Evolutionary conservation across 2,888 invertebrate genomes (phyloP).

Genomic region (Phorcus lineatus): DNA sequence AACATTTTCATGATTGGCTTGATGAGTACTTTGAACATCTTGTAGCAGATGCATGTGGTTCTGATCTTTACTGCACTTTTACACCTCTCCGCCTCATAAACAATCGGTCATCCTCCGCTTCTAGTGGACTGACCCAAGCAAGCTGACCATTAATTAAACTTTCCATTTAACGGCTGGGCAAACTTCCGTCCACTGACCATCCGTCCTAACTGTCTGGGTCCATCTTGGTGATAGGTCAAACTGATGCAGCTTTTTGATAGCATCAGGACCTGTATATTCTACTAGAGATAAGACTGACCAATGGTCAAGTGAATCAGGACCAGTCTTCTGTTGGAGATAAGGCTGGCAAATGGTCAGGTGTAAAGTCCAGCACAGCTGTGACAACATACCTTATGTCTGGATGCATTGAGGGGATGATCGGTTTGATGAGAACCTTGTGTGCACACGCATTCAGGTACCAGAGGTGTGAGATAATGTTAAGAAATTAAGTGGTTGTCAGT

Average conservation of each 20-base stretch:
- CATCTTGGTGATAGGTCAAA: neutral
- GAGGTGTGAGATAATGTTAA: no score
- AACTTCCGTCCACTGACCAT: neutral
- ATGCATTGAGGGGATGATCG: neutral
- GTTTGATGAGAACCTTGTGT: no score
- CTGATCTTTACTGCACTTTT: slow-evolving; percentile 2
- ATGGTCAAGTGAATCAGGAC: no score
- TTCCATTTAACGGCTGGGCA: slow-evolving; percentile 19
- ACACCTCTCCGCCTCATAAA: slow-evolving; percentile 15
- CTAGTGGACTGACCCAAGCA: neutral
- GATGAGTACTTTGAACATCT: neutral
- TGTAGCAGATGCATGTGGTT: neutral
- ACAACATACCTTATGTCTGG: neutral
- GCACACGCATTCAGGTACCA: no score
- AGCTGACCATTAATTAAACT: neutral
- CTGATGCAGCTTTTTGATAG: neutral
- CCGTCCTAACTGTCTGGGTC: neutral
- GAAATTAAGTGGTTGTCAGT: no score
- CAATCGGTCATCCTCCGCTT: neutral
- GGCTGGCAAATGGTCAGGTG: neutral
- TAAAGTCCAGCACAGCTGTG: slow-evolving; percentile 17
- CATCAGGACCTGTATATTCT: no score
- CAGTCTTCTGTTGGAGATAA: neutral
- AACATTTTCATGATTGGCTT: no score
- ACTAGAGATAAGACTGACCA: no score